Evolutionary conservation across 1,140 invertebrate species (phyloP).

Genomic region (Pinna nobilis): DNA sequence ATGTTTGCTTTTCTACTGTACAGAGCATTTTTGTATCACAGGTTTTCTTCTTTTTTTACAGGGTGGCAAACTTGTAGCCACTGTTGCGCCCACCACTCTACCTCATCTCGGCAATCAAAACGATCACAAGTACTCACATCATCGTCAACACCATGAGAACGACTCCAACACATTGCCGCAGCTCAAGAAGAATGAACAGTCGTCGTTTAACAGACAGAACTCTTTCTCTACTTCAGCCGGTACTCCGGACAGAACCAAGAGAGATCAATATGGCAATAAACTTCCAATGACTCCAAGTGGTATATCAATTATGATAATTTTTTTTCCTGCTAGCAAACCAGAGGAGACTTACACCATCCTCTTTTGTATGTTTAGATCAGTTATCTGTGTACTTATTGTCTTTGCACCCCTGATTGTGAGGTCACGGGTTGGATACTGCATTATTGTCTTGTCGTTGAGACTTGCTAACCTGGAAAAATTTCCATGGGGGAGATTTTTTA

Average conservation of each 20-base stretch:
- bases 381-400: no score
- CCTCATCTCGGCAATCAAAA: conserved; percentile 59
- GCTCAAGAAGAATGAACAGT: conserved; percentile 51
- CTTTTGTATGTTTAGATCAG: not conserved
- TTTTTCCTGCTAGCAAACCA: no score
- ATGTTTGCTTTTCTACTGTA: not conserved
- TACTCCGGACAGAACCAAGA: conserved; percentile 49
- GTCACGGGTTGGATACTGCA: no score
- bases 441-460: no score
- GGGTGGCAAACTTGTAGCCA: conserved; percentile 63
- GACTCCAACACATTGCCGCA: conserved; percentile 60
- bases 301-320: no score
- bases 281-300: conserved; percentile 68
- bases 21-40: not conserved
- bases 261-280: conserved; percentile 68
- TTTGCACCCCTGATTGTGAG: no score
- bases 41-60: conserved; percentile 21
- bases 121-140: conserved; percentile 52
- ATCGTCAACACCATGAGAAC: conserved; percentile 47
- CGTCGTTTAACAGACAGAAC: conserved; percentile 51
- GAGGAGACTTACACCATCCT: not conserved
- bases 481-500: no score
- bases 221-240: conserved; percentile 46
- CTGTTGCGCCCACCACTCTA: conserved; percentile 66
- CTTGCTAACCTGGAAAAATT: no score